Evolutionary conservation across 2,888 invertebrate genomes (phyloP), one percentile per base, ranked within the genome.

Genomic region (Julus scandinavius): DNA sequence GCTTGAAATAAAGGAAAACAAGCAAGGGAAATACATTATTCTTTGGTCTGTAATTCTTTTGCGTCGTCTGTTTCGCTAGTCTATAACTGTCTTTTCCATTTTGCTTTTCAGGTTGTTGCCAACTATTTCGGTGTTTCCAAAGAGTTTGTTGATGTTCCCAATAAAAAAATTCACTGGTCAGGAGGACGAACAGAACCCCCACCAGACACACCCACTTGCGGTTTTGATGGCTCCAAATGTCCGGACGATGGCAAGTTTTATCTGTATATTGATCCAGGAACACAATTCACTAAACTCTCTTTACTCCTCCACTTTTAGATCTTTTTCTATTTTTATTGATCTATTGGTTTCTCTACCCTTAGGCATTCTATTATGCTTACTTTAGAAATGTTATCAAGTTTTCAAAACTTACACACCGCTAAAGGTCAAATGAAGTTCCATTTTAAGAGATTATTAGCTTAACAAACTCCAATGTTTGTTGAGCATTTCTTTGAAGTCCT

Each of bases 161-260:
- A 94, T 38, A 95, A 95, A 90, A 94, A 94, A 38, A 97, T 98
- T 89, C 95, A 96, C 91, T 98, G 98, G 98, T 95, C 97, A 5
- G 97, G 97, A 17, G 95, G 95, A 6, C 93, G 96, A 85, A 92
- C 92, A 0, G 90, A 88, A 41, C 94, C 94, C 0, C 97, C 97
- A 0, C 95, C 95, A 0, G 99, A 99, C 93, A 96, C 95, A 2
- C 99, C 99, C 0, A 94, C 94, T 89, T 99, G 99, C 92, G 99
- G 99, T 63, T 99, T 96, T 92, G 98, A 99, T 92, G 95, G 96
- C 84, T 95, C 97, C 0, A 94, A 96, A 89, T 99, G 99, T 92
- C 97, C 97, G 5, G 95, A 96, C 93, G 95, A 95, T 92, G 95
- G 96, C 96, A 92, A 94, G 95, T 92, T 89, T 72, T 80, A 40